Conservation (phyloP, 2,113 vertebrate species). For the Oryzias curvinotus region DNA sequence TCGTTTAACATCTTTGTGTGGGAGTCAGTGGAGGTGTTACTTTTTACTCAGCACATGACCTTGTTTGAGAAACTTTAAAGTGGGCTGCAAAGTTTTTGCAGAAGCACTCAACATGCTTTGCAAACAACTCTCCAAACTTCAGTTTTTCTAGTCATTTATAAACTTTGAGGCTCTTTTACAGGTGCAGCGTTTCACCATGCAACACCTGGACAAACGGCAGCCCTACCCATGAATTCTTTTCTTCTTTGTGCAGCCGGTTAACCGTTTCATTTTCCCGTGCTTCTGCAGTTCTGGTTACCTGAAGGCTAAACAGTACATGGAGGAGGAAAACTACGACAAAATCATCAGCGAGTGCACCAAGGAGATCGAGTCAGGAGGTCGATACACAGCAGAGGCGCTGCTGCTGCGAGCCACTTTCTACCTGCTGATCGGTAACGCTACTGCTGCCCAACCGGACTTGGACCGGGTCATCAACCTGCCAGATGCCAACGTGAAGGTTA, state of each 20-base stretch:
- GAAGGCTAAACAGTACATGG: slow-evolving; percentile 99
- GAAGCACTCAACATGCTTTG: too few relatives aligned
- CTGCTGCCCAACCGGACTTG: slow-evolving; percentile 91
- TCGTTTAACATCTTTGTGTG: too few relatives aligned
- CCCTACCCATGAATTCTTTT: not conserved
- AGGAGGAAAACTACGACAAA: slow-evolving; percentile 99
- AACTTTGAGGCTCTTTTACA: too few relatives aligned
- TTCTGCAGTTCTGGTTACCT: slow-evolving; percentile 86
- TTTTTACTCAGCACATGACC: too few relatives aligned
- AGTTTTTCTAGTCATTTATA: too few relatives aligned
- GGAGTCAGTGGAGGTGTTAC: too few relatives aligned
- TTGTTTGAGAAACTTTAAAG: too few relatives aligned
- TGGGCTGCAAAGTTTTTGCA: too few relatives aligned
- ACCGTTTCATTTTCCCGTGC: accelerated
- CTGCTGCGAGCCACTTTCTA: slow-evolving; percentile 96
- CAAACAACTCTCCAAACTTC: too few relatives aligned
- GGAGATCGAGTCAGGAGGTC: slow-evolving; percentile 91
- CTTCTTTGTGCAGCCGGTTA: accelerated
- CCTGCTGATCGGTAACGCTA: slow-evolving; percentile 94
- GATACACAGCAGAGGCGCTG: slow-evolving; percentile 91
- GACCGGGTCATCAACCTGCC: slow-evolving; percentile 95
- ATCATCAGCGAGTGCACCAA: slow-evolving; percentile 99
- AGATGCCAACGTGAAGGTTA: slow-evolving; percentile 93
- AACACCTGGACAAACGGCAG: not conserved
- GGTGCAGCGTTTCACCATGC: too few relatives aligned